These are phyloP conservation scores for Leucoma salicis DNA, from an alignment of 2,888 invertebrate species.

Conservation along the genomic window DNA sequence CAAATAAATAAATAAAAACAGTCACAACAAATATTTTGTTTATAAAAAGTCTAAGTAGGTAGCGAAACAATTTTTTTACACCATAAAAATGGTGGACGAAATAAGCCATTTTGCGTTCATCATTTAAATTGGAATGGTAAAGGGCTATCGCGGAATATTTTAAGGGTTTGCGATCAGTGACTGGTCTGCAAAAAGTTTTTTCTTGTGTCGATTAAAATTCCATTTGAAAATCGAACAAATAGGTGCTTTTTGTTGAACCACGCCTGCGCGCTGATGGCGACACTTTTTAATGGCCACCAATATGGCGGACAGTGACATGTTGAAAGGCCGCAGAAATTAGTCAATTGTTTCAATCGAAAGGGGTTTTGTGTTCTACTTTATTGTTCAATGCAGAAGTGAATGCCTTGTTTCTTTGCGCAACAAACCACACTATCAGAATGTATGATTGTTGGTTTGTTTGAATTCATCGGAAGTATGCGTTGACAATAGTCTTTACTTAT, in stretches of 20 bases:
- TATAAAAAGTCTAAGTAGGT: not conserved
- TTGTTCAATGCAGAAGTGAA: conserved; percentile 7
- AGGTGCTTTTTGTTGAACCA: conserved; percentile 58
- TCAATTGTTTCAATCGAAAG: conserved; percentile 27
- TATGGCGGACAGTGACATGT: conserved; percentile 41
- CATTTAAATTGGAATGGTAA: conserved; percentile 78
- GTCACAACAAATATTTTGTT: not conserved
- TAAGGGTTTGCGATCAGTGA: conserved; percentile 34
- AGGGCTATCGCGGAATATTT: conserved; percentile 62
- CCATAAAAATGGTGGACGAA: conserved; percentile 61
- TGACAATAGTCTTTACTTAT: too few species aligned
- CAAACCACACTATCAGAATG: too few species aligned
- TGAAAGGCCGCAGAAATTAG: conserved; percentile 34
- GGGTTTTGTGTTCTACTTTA: conserved; percentile 16
- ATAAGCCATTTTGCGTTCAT: conserved; percentile 71
- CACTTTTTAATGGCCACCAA: conserved; percentile 48
- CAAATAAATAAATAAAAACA: too few species aligned
- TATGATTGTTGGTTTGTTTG: too few species aligned
- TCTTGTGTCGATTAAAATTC: conserved; percentile 47
- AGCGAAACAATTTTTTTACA: conserved; percentile 38
- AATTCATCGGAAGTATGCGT: too few species aligned
- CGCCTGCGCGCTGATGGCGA: conserved; percentile 50
- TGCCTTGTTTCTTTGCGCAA: too few species aligned
- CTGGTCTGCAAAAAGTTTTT: conserved; percentile 52
- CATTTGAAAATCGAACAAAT: conserved; percentile 64